Percentiles rank a stretch among this genome's conserved stretches.
phyloP scores from a whole-genome alignment of 2,888 invertebrate genomes.

The Eupithecia subumbrata region DNA sequence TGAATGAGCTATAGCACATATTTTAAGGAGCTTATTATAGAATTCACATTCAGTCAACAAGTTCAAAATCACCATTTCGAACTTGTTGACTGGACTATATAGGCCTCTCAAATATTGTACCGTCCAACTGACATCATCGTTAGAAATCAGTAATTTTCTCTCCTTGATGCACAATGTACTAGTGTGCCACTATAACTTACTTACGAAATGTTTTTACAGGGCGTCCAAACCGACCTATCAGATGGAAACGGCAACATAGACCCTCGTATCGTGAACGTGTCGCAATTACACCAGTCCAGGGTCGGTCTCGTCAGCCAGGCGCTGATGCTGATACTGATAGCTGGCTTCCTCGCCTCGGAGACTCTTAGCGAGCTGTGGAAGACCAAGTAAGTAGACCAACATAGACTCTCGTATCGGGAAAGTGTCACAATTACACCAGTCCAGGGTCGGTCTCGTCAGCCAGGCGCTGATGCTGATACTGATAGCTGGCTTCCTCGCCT shows the following conservation, averaged over 20 bases:
- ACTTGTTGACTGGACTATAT: too few species aligned
- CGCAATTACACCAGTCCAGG: conserved; percentile 95
- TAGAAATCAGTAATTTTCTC: too few species aligned
- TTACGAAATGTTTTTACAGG: conserved; percentile 51
- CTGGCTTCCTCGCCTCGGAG: conserved; percentile 95
- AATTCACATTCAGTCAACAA: too few species aligned
- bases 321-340: conserved; percentile 94
- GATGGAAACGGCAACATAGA: conserved; percentile 68
- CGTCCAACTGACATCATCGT: too few species aligned
- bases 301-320: conserved; percentile 95
- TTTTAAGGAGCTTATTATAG: too few species aligned
- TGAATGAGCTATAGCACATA: too few species aligned
- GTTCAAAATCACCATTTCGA: too few species aligned
- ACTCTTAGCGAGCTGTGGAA: conserved; percentile 97
- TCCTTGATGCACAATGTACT: too few species aligned
- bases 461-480: conserved; percentile 88
- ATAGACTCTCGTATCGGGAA: conserved; percentile 58
- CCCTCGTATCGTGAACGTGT: conserved; percentile 87
- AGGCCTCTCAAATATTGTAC: too few species aligned
- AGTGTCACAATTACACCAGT: conserved; percentile 86
- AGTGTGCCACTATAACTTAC: not conserved
- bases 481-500: conserved; percentile 66
- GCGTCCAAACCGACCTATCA: conserved; percentile 71
- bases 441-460: conserved; percentile 93
- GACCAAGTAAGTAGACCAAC: conserved; percentile 87